Evolutionary conservation across 1,140 invertebrate species (phyloP).

Genomic region (Paraescarpia echinospica): DNA sequence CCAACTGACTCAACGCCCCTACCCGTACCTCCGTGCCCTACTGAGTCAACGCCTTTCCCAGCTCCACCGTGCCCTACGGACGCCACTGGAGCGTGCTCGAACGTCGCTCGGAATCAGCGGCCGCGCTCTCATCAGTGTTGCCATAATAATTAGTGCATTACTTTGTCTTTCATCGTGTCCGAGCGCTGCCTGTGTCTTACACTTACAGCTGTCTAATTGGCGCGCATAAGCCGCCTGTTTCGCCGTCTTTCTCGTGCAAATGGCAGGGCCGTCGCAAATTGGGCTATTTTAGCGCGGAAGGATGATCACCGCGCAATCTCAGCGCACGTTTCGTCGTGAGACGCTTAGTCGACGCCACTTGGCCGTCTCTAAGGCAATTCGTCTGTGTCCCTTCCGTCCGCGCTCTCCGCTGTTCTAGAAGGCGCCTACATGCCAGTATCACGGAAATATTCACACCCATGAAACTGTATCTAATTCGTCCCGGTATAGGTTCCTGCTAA

Average conservation of each 20-base stretch:
- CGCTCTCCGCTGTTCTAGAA: background rate
- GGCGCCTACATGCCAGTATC: background rate
- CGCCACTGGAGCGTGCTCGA: background rate
- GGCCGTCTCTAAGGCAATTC: background rate
- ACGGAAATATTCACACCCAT: background rate
- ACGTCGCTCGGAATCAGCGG: background rate
- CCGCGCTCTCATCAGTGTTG: background rate
- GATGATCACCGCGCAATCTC: background rate
- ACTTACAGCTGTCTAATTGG: background rate
- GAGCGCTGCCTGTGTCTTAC: background rate
- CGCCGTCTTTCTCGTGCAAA: background rate
- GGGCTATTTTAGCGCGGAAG: conserved; percentile 3
- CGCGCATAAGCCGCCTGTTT: background rate
- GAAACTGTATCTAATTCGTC: background rate
- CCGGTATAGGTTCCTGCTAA: too few species aligned
- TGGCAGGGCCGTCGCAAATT: background rate
- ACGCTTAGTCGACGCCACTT: background rate
- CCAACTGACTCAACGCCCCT: too few species aligned
- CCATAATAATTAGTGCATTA: conserved; percentile 1
- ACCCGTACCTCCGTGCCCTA: too few species aligned
- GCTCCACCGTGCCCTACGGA: too few species aligned
- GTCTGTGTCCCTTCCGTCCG: background rate
- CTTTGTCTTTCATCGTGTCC: background rate
- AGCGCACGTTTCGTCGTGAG: background rate
- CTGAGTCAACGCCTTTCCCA: background rate